Percentiles rank a stretch among this genome's conserved stretches.
Conservation (phyloP, 2,113 vertebrate species). For the Eira barbara region DNA sequence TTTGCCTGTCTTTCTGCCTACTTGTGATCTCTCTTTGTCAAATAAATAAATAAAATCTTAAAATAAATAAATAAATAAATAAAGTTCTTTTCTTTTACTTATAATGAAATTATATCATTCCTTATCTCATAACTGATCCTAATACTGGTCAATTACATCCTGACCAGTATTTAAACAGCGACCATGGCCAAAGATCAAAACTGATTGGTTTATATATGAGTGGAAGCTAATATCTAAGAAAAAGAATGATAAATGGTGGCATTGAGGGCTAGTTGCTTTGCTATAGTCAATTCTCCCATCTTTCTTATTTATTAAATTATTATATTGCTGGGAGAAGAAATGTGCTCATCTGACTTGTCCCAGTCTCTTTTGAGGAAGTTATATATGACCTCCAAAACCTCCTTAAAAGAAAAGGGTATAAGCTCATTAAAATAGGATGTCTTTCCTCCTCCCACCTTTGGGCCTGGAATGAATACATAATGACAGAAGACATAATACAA, state of each 20-base stretch:
- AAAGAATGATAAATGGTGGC: neutral
- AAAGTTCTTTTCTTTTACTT: neutral
- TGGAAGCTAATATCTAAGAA: neutral
- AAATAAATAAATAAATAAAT: neutral
- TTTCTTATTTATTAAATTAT: neutral
- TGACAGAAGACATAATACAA: neutral
- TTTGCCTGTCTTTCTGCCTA: no score
- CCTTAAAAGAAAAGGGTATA: neutral
- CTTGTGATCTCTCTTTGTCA: no score
- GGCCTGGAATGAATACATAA: neutral
- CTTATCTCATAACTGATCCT: neutral
- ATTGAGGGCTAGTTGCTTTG: neutral
- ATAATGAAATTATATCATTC: neutral
- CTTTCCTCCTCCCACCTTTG: neutral
- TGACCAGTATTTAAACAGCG: neutral
- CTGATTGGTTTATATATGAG: neutral
- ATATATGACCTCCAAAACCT: neutral
- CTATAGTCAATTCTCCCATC: neutral
- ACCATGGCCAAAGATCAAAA: neutral
- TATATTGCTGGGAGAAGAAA: neutral
- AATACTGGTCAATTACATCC: neutral
- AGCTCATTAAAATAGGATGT: neutral
- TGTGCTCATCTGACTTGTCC: neutral
- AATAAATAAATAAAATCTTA: no score
- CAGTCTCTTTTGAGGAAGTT: neutral